A percentile compares a stretch with the other conserved stretches of the same genome.
phyloP scores from a whole-genome alignment of 35 echinoderm and acorn worm species.

The Nesometra sesokonis region DNA sequence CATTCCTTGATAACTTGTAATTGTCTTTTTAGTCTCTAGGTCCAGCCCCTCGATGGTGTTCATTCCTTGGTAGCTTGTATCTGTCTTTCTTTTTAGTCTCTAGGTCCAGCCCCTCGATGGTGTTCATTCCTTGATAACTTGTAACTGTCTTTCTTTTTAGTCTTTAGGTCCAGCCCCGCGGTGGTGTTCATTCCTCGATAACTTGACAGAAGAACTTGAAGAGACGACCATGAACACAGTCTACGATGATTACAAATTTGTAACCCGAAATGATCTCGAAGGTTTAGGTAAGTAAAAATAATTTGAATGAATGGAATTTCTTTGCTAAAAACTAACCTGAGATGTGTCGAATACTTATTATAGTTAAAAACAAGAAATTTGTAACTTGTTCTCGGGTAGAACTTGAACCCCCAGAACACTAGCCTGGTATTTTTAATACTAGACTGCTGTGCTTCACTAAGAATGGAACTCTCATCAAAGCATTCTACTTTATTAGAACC shows the following conservation, averaged over 20 bases:
- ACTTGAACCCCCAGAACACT: too few species aligned
- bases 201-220: constrained; percentile 88
- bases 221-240: constrained; percentile 51
- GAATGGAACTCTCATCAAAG: too few species aligned
- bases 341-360: too few species aligned
- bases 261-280: constrained; percentile 81
- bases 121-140: constrained; percentile 92
- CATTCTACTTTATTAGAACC: too few species aligned
- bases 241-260: constrained; percentile 99
- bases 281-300: constrained; percentile 45
- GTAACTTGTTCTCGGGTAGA: too few species aligned
- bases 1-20: too few species aligned
- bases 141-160: constrained; percentile 22
- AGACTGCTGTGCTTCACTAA: too few species aligned
- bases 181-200: constrained; percentile 96
- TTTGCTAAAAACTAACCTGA: too few species aligned
- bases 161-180: constrained; percentile 79
- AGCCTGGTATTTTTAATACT: too few species aligned
- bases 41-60: constrained; percentile 91
- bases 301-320: too few species aligned
- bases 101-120: constrained; percentile 91
- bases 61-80: too few species aligned
- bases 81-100: constrained; percentile 20
- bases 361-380: too few species aligned
- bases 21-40: constrained; percentile 90